These are phyloP conservation scores for Coptodon rendalli DNA, from an alignment of 2,113 vertebrate species.

Conservation along the genomic window DNA sequence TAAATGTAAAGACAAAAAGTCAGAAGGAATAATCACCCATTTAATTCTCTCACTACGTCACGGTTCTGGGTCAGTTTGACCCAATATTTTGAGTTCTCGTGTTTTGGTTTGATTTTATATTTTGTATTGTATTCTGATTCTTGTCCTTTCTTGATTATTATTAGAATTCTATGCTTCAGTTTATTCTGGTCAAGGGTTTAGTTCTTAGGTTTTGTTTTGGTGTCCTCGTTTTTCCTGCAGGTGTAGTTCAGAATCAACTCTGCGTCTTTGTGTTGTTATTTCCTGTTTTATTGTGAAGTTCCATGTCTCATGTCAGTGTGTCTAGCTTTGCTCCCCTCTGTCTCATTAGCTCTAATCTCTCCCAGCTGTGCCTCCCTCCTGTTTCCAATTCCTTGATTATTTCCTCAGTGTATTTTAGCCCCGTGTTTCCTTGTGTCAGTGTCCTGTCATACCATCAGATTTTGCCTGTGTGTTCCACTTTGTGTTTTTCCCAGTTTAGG, in stretches of 20 bases:
- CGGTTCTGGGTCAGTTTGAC: background rate
- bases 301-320: background rate
- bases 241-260: background rate
- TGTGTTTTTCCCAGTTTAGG: no score
- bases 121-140: background rate
- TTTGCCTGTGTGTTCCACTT: no score
- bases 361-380: background rate
- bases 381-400: background rate
- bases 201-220: background rate
- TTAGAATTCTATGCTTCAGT: background rate
- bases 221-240: background rate
- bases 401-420: no score
- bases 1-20: no score
- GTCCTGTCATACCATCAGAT: no score
- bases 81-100: background rate
- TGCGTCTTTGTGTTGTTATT: background rate
- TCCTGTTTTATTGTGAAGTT: background rate
- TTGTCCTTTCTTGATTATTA: background rate
- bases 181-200: background rate
- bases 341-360: background rate
- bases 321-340: background rate
- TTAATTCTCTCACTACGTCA: background rate
- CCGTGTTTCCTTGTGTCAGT: no score
- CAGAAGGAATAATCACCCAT: no score
- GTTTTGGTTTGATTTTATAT: background rate